phyloP scores from a whole-genome alignment of 2,113 vertebrate species.

The Nothoprocta pentlandii region DNA sequence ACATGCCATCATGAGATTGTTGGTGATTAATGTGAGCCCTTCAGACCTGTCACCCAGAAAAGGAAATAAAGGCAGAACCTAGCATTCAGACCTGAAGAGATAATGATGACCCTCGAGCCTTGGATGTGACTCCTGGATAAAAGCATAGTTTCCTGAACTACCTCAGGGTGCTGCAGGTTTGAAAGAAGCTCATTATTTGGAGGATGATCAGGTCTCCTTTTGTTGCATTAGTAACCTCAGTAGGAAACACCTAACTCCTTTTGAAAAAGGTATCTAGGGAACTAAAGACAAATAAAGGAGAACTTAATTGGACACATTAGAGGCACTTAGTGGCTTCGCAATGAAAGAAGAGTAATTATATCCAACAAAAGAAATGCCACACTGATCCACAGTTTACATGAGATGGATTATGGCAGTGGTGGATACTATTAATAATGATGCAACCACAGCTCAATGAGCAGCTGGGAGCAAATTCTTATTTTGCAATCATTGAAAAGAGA shows the following conservation, averaged over 20 bases:
- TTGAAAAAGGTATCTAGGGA: neutral
- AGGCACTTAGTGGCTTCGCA: neutral
- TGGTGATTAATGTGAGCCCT: constrained; percentile 52
- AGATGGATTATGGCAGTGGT: neutral
- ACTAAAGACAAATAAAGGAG: constrained; percentile 22
- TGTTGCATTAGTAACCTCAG: neutral
- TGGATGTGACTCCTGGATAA: neutral
- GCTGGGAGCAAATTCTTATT: neutral
- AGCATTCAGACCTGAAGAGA: neutral
- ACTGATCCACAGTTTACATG: neutral
- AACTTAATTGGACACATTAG: constrained; percentile 35
- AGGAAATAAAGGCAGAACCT: constrained; percentile 12
- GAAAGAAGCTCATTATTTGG: neutral
- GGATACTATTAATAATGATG: neutral
- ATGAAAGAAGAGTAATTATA: neutral
- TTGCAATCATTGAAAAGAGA: neutral
- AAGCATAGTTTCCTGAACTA: neutral
- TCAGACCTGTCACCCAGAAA: constrained; percentile 34
- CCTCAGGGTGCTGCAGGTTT: neutral
- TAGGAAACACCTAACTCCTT: neutral
- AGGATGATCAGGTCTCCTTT: neutral
- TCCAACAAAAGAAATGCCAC: neutral
- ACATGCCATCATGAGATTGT: neutral
- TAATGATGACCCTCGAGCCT: constrained; percentile 32
- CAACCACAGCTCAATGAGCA: neutral